phyloP scores from a whole-genome alignment of 2,113 vertebrate species.

The Notothenia coriiceps region DNA sequence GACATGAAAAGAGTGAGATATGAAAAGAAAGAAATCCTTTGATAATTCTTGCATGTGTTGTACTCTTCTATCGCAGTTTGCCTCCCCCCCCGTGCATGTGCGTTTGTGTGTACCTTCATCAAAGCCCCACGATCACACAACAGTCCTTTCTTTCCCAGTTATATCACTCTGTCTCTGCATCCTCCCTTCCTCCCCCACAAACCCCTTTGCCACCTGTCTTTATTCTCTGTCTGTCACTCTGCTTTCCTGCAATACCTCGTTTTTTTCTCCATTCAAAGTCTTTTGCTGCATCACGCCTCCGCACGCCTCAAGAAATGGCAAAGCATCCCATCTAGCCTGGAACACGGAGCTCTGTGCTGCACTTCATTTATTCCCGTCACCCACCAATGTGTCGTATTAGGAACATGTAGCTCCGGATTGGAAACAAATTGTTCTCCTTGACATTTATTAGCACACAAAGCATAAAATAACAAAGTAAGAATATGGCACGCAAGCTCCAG shows the following conservation, averaged over 20 bases:
- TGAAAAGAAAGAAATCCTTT: conserved; percentile 50
- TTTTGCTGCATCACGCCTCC: conserved; percentile 60
- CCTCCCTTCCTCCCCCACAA: conserved; percentile 16
- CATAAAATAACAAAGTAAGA: conserved; percentile 18
- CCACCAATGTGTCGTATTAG: not conserved
- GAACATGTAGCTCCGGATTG: conserved; percentile 5
- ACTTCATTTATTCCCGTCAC: conserved; percentile 34
- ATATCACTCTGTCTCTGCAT: conserved; percentile 54
- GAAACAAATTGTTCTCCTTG: conserved; percentile 23
- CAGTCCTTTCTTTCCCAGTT: conserved; percentile 61
- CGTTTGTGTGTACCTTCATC: conserved; percentile 27
- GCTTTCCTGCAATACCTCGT: conserved; percentile 36
- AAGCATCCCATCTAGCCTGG: conserved; percentile 43
- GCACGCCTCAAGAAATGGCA: conserved; percentile 52
- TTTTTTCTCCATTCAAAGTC: conserved; percentile 32
- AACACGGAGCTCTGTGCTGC: conserved; percentile 35
- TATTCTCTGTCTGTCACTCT: conserved; percentile 57
- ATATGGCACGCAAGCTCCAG: conserved; percentile 16
- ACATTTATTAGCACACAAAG: conserved; percentile 8
- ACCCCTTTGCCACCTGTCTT: conserved; percentile 59
- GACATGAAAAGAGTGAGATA: conserved; percentile 43
- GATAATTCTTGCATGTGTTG: conserved; percentile 40
- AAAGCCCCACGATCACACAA: conserved; percentile 52
- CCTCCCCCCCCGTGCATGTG: conserved; percentile 17
- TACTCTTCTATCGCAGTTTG: conserved; percentile 35